Base-by-base conservation (phyloP, 1,140 invertebrate species). In the Heliothis subflexa region DNA sequence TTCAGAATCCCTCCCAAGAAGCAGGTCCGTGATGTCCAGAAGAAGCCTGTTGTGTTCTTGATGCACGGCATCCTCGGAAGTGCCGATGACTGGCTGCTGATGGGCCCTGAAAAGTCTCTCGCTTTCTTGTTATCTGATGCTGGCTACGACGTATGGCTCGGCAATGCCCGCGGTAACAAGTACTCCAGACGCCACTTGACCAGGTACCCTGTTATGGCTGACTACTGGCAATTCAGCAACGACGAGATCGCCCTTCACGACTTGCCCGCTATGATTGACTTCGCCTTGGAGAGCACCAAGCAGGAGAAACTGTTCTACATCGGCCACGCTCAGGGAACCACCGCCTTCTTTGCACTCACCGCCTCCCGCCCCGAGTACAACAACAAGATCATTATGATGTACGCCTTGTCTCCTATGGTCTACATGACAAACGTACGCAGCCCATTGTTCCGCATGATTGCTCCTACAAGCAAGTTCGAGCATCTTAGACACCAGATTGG, bases 221-320 rank as follows among this genome's bases (percentile, higher is more conserved):
- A 94, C 16, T 96, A 95, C 87, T 95, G 95, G 95, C 88, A 94
- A 59, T 95, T 94, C 83, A 94, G 91, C 81, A 96, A 95, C 90
- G 97, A 98, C 83, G 97, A 98, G 88, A 97, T 98, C 86, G 97
- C 97, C 7, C 89, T 94, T 0, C 96, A 96, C 71, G 97, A 98
- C 90, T 81, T 98, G 45, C 97, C 97, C 14, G 96, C 97, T 0
- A 96, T 97, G 95, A 96, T 98, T 11, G 96, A 97, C 81, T 95
- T 96, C 78, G 94, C 96, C 12, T 82, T 97, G 1, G 86, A 95
- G 3, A 80, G 71, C 0, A 97, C 96, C 0, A 88, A 92, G 0
- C 86, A 94, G 57, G 57, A 91, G 61, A 91, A 95, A 78, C 55
- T 97, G 0, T 92, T 92, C 78, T 98, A 97, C 87, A 88, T 97